Percentiles rank a stretch among this genome's conserved stretches.
These are phyloP conservation scores for Bubalus kerabau DNA, from an alignment of 2,113 vertebrate species.

Conservation along the genomic window DNA sequence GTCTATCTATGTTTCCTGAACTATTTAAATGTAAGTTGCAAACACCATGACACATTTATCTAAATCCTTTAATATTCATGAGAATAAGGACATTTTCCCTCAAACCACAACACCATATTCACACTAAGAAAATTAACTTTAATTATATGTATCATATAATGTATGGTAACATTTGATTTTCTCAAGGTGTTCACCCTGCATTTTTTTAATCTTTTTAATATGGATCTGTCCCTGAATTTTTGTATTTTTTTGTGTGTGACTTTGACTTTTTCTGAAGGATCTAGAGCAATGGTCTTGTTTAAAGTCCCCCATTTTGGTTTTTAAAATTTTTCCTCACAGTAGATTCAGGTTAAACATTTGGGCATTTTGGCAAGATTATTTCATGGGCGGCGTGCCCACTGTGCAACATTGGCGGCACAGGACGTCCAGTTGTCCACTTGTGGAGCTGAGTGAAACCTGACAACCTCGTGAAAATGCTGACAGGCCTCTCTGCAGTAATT, in stretches of 20 bases:
- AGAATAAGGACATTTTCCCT: background rate
- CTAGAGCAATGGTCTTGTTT: background rate
- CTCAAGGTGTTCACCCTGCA: background rate
- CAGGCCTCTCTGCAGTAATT: background rate
- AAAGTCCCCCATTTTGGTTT: background rate
- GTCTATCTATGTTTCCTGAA: background rate
- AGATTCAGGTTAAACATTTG: background rate
- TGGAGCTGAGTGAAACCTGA: background rate
- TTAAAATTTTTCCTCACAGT: background rate
- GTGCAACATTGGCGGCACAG: rapidly evolving
- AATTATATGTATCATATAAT: background rate
- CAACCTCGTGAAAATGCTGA: background rate
- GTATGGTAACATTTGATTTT: background rate
- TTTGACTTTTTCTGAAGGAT: background rate
- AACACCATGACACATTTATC: background rate
- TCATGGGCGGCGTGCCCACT: rapidly evolving
- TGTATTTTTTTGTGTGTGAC: background rate
- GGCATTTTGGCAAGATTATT: background rate
- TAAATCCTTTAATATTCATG: background rate
- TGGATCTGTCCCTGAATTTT: background rate
- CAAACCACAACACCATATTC: background rate
- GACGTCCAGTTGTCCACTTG: too few species aligned
- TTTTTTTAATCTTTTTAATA: background rate
- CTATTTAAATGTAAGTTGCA: background rate
- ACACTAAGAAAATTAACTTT: background rate